Percentiles rank a stretch among this genome's conserved stretches.
These are phyloP conservation scores for Drosophila bipectinata DNA, from an alignment of 1,140 invertebrate genomes.

Conservation along the genomic window DNA sequence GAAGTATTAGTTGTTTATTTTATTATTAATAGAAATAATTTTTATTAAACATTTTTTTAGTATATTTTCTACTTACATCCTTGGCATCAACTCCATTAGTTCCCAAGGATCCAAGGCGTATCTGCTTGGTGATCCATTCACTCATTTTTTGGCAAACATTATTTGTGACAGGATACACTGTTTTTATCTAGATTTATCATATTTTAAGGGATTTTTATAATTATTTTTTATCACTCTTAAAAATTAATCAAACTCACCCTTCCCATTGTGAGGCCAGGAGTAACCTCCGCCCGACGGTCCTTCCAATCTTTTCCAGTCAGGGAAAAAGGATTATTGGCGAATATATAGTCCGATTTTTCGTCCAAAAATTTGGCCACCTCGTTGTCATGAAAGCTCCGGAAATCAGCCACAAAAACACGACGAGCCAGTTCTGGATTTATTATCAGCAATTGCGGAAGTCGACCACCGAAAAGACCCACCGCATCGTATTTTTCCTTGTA, in stretches of 20 bases:
- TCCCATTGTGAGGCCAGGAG: slow-evolving; percentile 85
- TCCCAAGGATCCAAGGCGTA: slow-evolving; percentile 16
- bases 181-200: slow-evolving; percentile 55
- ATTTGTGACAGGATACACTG: slow-evolving; percentile 74
- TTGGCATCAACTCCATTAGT: slow-evolving; percentile 56
- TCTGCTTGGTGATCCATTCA: slow-evolving; percentile 62
- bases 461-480: slow-evolving; percentile 64
- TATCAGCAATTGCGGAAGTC: slow-evolving; percentile 83
- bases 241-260: slow-evolving; percentile 43
- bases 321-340: slow-evolving; percentile 84
- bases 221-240: background rate
- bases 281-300: slow-evolving; percentile 85
- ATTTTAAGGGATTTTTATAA: background rate
- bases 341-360: slow-evolving; percentile 83
- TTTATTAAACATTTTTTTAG: background rate
- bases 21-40: background rate
- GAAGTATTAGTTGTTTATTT: background rate
- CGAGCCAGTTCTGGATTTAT: slow-evolving; percentile 84
- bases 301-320: slow-evolving; percentile 85
- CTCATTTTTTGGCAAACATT: slow-evolving; percentile 63
- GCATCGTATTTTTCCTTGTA: slow-evolving; percentile 67
- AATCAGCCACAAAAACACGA: slow-evolving; percentile 85
- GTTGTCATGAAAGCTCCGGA: slow-evolving; percentile 84
- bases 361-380: slow-evolving; percentile 63
- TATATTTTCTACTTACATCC: slow-evolving; percentile 44